Evolutionary conservation across 2,797 vertebrate genomes (phyloP), one percentile per base, ranked within the genome.

Genomic region (Xenentodon cancila): DNA sequence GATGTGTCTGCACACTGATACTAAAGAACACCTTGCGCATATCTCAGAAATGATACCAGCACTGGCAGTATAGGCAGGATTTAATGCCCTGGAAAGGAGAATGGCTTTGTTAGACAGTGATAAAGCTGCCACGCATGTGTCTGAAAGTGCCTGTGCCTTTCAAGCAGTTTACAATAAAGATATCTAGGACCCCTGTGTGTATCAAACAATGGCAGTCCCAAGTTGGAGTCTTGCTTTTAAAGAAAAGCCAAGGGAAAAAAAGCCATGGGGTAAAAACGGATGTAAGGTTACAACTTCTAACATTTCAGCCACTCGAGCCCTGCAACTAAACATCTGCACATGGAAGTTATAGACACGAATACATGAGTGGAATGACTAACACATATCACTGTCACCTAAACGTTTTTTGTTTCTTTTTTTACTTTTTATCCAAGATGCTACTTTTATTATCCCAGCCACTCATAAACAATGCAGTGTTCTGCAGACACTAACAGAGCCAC

Each of bases 401-500:
- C 15, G 46, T 21, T 47, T 59, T 47, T 18, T 30, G 3, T 30
- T 30, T 8, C 30, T 34, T 20, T n/a, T n/a, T 25, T 25, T 25
- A 3, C 5, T 25, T 5, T 25, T 5, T 25, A 3, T 34, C 18
- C 4, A 34, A 22, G 15, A 13, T 30, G 7, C 30, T 30, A 8
- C 30, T 1, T 16, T 49, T 19, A 3, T 58, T 20, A 21, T 21
- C 34, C 57, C 20, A 37, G 2, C 46, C 30, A 20, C 48, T 52
- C 17, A 16, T 49, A 34, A 64, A 60, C 48, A 68, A 27, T 8
- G 20, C 25, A 25, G 25, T 25, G 5, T 25, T 25, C 25, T 25
- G 25, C 34, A 44, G 50, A 56, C 56, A 58, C 63, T 50, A 8
- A 6, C 30, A 30, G 30, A 30, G 40, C 20, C 53, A 44, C 58